Base-by-base conservation (phyloP, 2,113 vertebrate genomes). In the Pyxicephalus adspersus region DNA sequence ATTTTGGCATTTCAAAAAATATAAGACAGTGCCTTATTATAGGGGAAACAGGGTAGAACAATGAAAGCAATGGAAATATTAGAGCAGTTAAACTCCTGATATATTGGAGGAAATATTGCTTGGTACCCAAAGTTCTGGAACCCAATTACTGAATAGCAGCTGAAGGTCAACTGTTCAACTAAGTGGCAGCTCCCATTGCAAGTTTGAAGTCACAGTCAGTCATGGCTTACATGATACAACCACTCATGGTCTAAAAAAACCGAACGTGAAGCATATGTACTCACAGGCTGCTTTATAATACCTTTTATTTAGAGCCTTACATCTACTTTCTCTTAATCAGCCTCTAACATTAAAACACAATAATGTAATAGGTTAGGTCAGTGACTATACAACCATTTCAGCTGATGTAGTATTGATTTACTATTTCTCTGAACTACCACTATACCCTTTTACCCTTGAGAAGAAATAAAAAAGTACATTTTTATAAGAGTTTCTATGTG, bases 361-460 rank as follows among this genome's bases (percentile, higher is more conserved):
- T n/a, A 64, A 7, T 50, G 25, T 54, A 64, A 76, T 50, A 38
- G 57, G 22, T 76, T 63, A 50, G 22, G 8, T 22, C 28, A 34
- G 9, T 17, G 5, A 34, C 22, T 38, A 76, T 50, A 34, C 58
- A 31, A 18, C 23, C 23, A 26, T 64, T 16, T 23, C 23, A 16
- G 13, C 31, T 38, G 22, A 20, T 51, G 16, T 16, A 63, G 16
- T 77, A 77, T 77, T 64, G 74, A 77, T 77, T 77, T 51, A 76
- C 57, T 25, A 54, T 61, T 64, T 50, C 45, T 38, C 22, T 63
- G 50, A 54, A 51, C 13, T 77, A 45, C 50, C 28, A 19, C 25
- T 8, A 17, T 50, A 17, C 26, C 45, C 45, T 54, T 65, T 54
- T 20, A 58, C 58, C 63, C 23, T 65, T 28, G 25, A 63, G 15